Evolutionary conservation across 2,888 invertebrate species (phyloP), one percentile per base, ranked within the genome.

Genomic region (Ischnus inquisitorius): DNA sequence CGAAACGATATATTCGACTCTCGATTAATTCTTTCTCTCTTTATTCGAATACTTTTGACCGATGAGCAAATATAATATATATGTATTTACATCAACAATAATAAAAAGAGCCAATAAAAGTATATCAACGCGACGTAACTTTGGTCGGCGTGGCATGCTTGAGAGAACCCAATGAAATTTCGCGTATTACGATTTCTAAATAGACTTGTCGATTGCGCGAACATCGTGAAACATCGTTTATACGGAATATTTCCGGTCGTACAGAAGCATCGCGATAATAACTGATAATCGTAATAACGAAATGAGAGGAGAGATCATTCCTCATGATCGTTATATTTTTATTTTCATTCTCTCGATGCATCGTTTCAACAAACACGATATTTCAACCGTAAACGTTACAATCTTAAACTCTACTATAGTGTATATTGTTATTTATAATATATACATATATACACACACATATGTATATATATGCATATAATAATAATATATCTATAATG

Each of bases 1-100:
- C 16, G 34, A 22, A 57, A 14, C 43, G 48, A 25, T 46, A n/a
- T 65, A 8, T 19, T 8, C 3, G 51, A 68, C 46, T 79, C 5
- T 57, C 57, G 57, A 57, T 22, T 71, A 19, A 67, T 10, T 67
- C 72, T 39, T 60, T 60, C 78, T 72, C 12, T 64, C 60, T 71
- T 25, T 69, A 72, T 75, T 76, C 76, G 48, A 69, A 76, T 77
- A 82, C 51, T 84, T 34, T 34, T 77, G 25, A 67, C 54, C 68
- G 71, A 82, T 74, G 76, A 77, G 76, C 76, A 82, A 85, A 86
- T 74, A 77, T 82, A 71, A 57, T 77, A 65, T 71, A 72, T 83
- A 72, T 78, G 75, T 84, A 84, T 84, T 84, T 86, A 86, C 84
- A 85, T 81, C 64, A 84, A 82, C 68, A 82, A 81, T 85, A 77